phyloP scores from a whole-genome alignment of 1,140 invertebrate genomes.

The Triops longicaudatus region DNA sequence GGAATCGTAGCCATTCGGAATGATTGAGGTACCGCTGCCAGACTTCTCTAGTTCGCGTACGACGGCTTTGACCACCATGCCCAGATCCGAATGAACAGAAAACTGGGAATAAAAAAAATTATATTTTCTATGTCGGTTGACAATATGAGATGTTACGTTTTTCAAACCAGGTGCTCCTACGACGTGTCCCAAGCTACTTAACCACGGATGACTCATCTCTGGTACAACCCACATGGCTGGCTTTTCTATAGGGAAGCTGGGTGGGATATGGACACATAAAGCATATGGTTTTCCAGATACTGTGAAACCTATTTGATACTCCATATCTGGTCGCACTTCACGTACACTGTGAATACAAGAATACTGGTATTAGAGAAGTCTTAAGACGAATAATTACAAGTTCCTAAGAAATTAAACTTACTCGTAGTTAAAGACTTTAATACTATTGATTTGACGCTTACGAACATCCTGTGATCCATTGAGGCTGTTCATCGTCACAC shows the following conservation, averaged over 20 bases:
- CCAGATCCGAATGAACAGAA: slow-evolving; percentile 64
- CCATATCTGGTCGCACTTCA: slow-evolving; percentile 56
- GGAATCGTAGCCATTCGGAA: not conserved
- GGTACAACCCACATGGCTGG: slow-evolving; percentile 58
- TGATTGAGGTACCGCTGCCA: not conserved
- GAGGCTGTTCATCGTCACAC: not conserved
- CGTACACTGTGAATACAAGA: slow-evolving; percentile 48
- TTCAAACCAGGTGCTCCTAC: slow-evolving; percentile 58
- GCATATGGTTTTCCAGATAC: slow-evolving; percentile 52
- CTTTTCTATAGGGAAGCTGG: slow-evolving; percentile 63
- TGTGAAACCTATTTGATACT: slow-evolving; percentile 60
- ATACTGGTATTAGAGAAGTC: not conserved
- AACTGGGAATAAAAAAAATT: slow-evolving; percentile 43
- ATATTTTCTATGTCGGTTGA: slow-evolving; percentile 1
- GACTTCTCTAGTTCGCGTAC: slow-evolving; percentile 60
- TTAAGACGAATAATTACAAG: not conserved
- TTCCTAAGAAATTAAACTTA: not conserved
- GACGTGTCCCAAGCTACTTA: slow-evolving; percentile 53
- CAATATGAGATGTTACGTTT: slow-evolving; percentile 47
- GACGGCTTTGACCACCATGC: slow-evolving; percentile 64
- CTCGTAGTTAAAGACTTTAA: not conserved
- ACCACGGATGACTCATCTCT: slow-evolving; percentile 56
- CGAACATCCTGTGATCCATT: not conserved
- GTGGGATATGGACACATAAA: slow-evolving; percentile 52
- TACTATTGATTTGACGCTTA: not conserved